Base-by-base conservation (phyloP, 1,140 invertebrate species). In the Trichogramma pretiosum region DNA sequence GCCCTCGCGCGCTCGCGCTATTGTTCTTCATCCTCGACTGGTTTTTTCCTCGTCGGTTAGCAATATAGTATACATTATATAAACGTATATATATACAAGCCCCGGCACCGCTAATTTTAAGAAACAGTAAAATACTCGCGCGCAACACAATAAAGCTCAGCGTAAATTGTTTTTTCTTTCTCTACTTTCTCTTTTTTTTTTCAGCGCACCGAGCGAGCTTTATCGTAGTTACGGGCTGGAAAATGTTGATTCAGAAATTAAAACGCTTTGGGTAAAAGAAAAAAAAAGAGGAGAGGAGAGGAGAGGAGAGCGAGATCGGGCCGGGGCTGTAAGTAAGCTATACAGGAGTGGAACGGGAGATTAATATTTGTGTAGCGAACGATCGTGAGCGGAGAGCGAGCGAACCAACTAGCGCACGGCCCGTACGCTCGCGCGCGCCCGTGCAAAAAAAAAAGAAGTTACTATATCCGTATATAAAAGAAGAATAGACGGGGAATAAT, bases 361-460 rank as follows among this genome's bases (percentile, higher is more conserved):
- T 51, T 51, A 51, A 51, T 46, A 46, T 51, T 51, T 51, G 43
- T 39, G 23, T 39, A 51, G 24, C 42, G 48, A 50, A 45, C 42
- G 42, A 3, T n/a, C n/a, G n/a, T n/a, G n/a, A n/a, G n/a, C n/a
- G 22, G 22, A 21, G 23, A 5, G 14, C 17, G 24, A 9, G 14
- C 14, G 7, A 40, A 5, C 24, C 24, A n/a, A n/a, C n/a, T n/a
- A n/a, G n/a, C n/a, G n/a, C n/a, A n/a, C n/a, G n/a, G n/a, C n/a
- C n/a, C n/a, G n/a, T n/a, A n/a, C n/a, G n/a, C n/a, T n/a, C n/a
- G n/a, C n/a, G n/a, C n/a, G n/a, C n/a, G n/a, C n/a, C n/a, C n/a
- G n/a, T n/a, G n/a, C n/a, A n/a, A n/a, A 8, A 38, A 48, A 43
- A 41, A 48, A 19, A 48, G 32, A n/a, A n/a, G n/a, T n/a, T n/a